phyloP scores from a whole-genome alignment of 2,888 invertebrate genomes.

The Ectropis crepuscularia region DNA sequence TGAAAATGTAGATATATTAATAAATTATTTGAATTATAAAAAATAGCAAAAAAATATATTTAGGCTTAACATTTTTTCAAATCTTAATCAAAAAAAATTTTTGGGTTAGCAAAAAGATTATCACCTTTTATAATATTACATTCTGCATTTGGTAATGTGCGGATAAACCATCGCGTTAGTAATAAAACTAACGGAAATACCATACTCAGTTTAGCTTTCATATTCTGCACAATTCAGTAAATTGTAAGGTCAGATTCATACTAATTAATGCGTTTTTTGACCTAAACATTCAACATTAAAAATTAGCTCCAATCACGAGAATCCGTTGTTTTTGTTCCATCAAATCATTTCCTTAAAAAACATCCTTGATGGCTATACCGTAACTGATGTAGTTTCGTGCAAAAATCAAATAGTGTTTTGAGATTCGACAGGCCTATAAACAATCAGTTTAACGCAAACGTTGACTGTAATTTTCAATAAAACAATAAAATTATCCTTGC shows the following conservation, averaged over 20 bases:
- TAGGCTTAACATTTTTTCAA: too few relatives aligned
- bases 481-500: constrained; percentile 57
- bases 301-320: constrained; percentile 20
- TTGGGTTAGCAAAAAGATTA: too few relatives aligned
- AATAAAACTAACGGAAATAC: too few relatives aligned
- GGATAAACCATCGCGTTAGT: too few relatives aligned
- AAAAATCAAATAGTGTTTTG: constrained; percentile 34
- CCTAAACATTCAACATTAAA: background rate
- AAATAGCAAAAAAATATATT: too few relatives aligned
- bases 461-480: constrained; percentile 48
- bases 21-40: too few relatives aligned
- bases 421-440: constrained; percentile 47
- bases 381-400: constrained; percentile 36
- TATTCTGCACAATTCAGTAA: background rate
- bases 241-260: background rate
- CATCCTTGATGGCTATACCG: constrained; percentile 19
- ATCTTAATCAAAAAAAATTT: too few relatives aligned
- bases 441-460: constrained; percentile 46
- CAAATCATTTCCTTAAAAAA: constrained; percentile 32
- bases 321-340: constrained; percentile 12
- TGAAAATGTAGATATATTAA: too few relatives aligned
- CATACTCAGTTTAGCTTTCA: too few relatives aligned
- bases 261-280: constrained; percentile 1
- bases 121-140: too few relatives aligned
- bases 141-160: too few relatives aligned